Evolutionary conservation across 64 coral and sea anemone species (phyloP).

Genomic region (Orbicella faveolata): DNA sequence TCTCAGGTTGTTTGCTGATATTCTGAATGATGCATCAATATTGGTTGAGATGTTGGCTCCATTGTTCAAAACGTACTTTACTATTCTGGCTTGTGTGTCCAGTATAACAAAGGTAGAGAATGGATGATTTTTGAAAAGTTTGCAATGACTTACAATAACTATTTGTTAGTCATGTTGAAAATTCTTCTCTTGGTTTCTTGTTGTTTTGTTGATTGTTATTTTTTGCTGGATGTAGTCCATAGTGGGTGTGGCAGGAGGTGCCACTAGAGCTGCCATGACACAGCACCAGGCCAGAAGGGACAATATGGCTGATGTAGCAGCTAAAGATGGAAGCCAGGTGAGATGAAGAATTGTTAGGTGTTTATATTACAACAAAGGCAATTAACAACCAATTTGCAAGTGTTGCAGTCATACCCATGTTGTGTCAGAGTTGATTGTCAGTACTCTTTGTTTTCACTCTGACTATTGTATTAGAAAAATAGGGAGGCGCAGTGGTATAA

Average conservation of each 20-base stretch:
- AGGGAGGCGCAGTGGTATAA: too few relatives aligned
- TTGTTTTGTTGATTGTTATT: background rate
- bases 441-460: too few relatives aligned
- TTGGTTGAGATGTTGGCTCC: slow-evolving; percentile 88
- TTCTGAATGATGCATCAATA: slow-evolving; percentile 90
- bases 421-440: too few relatives aligned
- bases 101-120: slow-evolving; percentile 86
- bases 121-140: too few relatives aligned
- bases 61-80: slow-evolving; percentile 90
- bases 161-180: too few relatives aligned
- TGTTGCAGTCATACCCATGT: too few relatives aligned
- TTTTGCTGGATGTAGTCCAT: slow-evolving; percentile 65
- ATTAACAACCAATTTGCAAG: too few relatives aligned
- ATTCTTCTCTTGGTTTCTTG: too few relatives aligned
- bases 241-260: slow-evolving; percentile 95
- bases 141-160: too few relatives aligned
- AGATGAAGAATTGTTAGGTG: background rate
- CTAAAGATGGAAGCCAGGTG: slow-evolving; percentile 99
- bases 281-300: slow-evolving; percentile 98
- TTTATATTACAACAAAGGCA: too few relatives aligned
- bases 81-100: slow-evolving; percentile 82
- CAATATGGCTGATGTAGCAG: slow-evolving; percentile 99
- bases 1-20: slow-evolving; percentile 91
- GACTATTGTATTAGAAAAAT: too few relatives aligned
- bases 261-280: slow-evolving; percentile 93